Base-by-base conservation (phyloP, 2,113 vertebrate species). In the Alethe diademata region DNA sequence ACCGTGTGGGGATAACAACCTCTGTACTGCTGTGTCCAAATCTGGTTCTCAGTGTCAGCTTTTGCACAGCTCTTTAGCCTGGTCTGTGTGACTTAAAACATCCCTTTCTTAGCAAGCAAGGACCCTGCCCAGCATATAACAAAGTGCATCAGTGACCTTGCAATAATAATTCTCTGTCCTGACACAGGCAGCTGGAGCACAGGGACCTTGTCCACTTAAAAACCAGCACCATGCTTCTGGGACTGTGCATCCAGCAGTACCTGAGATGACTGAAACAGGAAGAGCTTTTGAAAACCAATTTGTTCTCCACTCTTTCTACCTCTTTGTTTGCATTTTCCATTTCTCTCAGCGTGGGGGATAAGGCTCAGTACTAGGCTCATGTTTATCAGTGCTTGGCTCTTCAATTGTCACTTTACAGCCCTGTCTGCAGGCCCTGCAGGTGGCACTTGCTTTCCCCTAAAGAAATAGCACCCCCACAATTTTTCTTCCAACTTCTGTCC, bases 281-380 rank as follows among this genome's bases (percentile, higher is more conserved):
- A 88, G 70, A 70, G 64, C 11, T 93, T 88, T 74, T 90, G 89
- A 92, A 91, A 95, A 95, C n/a, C 72, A 88, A 75, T 95, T 93
- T 94, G 43, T 61, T 71, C 69, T 86, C 61, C 0, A 0, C n/a
- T 95, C 73, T 67, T 95, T 71, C 80, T 80, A 43, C 71, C n/a
- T 76, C 75, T 96, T 90, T 90, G 92, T 97, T 95, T 97, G 93
- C 88, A 67, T 96, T 95, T 93, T 92, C 64, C 36, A 69, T 86
- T 94, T 86, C 86, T 86, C 92, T 78, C 90, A 81, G 88, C 61
- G 19, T 80, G 57, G 64, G 51, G 51, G 51, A 74, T 61, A 82
- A 84, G 86, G 76, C 51, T 95, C 4, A 1, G 60, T 35, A 40
- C 88, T 84, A 20, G 13, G 25, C 60, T 83, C 53, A 26, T 3